Conservation (phyloP, 2,113 vertebrate species). For the Salvelinus sp. region DNA sequence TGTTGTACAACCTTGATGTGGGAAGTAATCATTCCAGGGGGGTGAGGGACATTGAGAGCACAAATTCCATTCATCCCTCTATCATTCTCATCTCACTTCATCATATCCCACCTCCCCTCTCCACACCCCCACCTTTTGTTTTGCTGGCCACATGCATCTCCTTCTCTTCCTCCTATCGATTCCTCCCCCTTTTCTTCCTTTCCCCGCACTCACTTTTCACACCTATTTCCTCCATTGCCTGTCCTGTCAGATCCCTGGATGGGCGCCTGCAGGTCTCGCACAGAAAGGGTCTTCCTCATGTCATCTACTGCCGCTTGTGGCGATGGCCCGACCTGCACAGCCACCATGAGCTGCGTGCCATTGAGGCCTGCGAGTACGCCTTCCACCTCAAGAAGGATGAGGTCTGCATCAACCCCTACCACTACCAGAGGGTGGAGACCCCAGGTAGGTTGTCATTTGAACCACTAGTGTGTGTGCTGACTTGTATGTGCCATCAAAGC, state of each 20-base stretch:
- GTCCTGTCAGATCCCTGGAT: constrained; percentile 85
- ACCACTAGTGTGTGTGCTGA: too few species aligned
- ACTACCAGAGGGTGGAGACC: constrained; percentile 99
- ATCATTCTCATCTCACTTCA: constrained; percentile 41
- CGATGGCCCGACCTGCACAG: constrained; percentile 99
- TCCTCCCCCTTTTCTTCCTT: constrained; percentile 12
- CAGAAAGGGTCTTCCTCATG: constrained; percentile 94
- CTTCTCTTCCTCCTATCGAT: constrained; percentile 35
- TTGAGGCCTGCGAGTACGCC: constrained; percentile 96
- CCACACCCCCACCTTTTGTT: background rate
- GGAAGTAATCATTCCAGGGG: constrained; percentile 12
- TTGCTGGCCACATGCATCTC: constrained; percentile 20
- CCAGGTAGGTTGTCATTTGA: constrained; percentile 82
- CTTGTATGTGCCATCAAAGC: too few species aligned
- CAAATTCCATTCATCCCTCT: constrained; percentile 25
- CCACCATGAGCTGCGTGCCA: constrained; percentile 96
- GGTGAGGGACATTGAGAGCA: constrained; percentile 35
- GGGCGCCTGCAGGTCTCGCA: constrained; percentile 97
- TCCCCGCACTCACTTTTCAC: background rate
- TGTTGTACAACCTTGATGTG: constrained; percentile 47
- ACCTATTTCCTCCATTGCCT: background rate
- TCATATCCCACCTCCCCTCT: constrained; percentile 6
- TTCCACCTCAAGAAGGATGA: constrained; percentile 99
- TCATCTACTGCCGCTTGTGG: constrained; percentile 97
- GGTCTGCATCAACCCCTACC: constrained; percentile 98